Evolutionary conservation across 2,888 invertebrate genomes (phyloP).

Genomic region (Dolichomitus sp.): DNA sequence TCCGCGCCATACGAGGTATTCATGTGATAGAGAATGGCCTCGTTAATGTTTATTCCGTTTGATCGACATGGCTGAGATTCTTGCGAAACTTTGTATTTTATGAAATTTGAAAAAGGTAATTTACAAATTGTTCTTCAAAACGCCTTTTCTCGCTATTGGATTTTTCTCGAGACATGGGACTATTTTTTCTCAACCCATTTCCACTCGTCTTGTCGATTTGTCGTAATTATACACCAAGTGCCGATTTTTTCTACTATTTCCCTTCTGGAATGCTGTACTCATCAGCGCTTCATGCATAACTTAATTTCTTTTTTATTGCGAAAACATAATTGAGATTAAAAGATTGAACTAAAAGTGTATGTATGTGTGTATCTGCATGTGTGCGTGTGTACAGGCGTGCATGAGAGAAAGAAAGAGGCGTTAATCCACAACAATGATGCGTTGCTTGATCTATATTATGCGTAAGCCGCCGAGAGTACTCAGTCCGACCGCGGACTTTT

Average conservation of each 20-base stretch:
- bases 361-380: not conserved
- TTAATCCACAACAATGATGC: slow-evolving; percentile 14
- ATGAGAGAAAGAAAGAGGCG: not conserved
- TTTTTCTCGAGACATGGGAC: not conserved
- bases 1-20: slow-evolving; percentile 53
- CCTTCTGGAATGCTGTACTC: slow-evolving; percentile 22
- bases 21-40: slow-evolving; percentile 56
- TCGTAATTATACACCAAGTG: slow-evolving; percentile 26
- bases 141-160: slow-evolving; percentile 1
- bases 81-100: slow-evolving; percentile 33
- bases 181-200: not conserved
- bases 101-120: not conserved
- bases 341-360: slow-evolving; percentile 41
- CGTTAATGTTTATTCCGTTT: slow-evolving; percentile 32
- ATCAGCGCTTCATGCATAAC: slow-evolving; percentile 39
- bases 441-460: slow-evolving; percentile 10
- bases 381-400: not conserved
- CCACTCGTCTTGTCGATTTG: slow-evolving; percentile 7
- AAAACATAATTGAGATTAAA: slow-evolving; percentile 61
- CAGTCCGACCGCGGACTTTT: slow-evolving; percentile 21
- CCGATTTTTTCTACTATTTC: slow-evolving; percentile 35
- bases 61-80: slow-evolving; percentile 28
- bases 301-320: slow-evolving; percentile 55
- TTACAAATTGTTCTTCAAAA: slow-evolving; percentile 40
- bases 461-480: slow-evolving; percentile 10